Evolutionary conservation across 2,888 invertebrate genomes (phyloP).

Genomic region (Hoplodrina blanda): DNA sequence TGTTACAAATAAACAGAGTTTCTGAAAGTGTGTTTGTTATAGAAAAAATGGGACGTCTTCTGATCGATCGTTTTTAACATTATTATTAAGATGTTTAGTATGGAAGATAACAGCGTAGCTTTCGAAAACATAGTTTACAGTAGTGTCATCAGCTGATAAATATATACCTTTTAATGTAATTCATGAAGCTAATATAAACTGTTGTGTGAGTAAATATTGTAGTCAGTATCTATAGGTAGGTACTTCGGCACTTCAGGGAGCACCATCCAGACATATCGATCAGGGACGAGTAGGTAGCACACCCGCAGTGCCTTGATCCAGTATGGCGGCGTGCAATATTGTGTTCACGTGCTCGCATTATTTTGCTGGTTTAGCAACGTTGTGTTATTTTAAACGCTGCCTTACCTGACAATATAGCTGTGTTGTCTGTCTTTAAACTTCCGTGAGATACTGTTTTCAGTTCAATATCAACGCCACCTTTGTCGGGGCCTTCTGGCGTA

Average conservation of each 20-base stretch:
- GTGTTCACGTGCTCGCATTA: conserved; percentile 39
- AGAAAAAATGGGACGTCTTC: conserved; percentile 11
- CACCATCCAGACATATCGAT: conserved; percentile 84
- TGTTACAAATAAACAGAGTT: conserved; percentile 50
- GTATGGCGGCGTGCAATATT: conserved; percentile 46
- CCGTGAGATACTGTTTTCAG: conserved; percentile 24
- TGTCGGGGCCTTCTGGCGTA: conserved; percentile 9
- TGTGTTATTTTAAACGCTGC: conserved; percentile 25
- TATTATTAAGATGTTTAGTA: not conserved
- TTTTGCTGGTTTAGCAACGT: conserved; percentile 22
- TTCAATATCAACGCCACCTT: conserved; percentile 25
- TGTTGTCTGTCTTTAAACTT: conserved; percentile 32
- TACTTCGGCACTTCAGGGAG: conserved; percentile 64
- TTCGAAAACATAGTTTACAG: not conserved
- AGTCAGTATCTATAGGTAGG: conserved; percentile 9
- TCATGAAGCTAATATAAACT: conserved; percentile 14
- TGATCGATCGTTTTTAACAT: conserved; percentile 16
- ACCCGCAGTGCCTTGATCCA: conserved; percentile 49
- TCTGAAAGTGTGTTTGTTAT: conserved; percentile 16
- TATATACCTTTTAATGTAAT: conserved; percentile 20
- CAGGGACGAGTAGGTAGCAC: conserved; percentile 63
- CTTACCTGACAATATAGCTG: conserved; percentile 32
- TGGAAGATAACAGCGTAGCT: not conserved
- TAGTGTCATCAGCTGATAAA: no score
- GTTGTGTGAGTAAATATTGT: conserved; percentile 22